Evolutionary conservation across 2,888 invertebrate genomes (phyloP).

Genomic region (Dyspetes luteomarginatus): DNA sequence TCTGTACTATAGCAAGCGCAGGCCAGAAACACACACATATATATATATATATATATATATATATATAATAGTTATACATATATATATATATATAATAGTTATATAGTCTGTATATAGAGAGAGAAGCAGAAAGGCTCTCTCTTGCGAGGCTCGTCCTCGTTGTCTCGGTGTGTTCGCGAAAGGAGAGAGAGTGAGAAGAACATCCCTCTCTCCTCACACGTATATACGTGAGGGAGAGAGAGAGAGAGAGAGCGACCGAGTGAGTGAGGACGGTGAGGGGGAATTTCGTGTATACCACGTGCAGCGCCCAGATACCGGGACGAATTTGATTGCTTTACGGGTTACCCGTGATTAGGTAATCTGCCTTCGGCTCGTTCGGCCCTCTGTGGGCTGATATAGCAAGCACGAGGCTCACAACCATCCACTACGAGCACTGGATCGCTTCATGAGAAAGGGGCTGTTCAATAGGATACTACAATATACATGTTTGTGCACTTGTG

Average conservation of each 20-base stretch:
- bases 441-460: slow-evolving; percentile 27
- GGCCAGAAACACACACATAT: neutral
- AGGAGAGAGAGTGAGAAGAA: slow-evolving; percentile 7
- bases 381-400: slow-evolving; percentile 54
- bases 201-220: slow-evolving; percentile 37
- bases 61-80: neutral
- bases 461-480: slow-evolving; percentile 20
- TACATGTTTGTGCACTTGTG: neutral
- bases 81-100: neutral
- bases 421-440: slow-evolving; percentile 5
- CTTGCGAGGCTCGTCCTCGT: slow-evolving; percentile 36
- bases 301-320: slow-evolving; percentile 72
- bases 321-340: slow-evolving; percentile 82
- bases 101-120: neutral
- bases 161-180: neutral
- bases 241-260: too few relatives aligned
- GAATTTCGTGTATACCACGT: slow-evolving; percentile 58
- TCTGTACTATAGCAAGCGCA: slow-evolving; percentile 1
- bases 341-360: slow-evolving; percentile 81
- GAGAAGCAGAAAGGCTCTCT: neutral
- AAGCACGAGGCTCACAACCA: slow-evolving; percentile 29
- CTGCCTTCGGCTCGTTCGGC: slow-evolving; percentile 72
- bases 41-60: neutral
- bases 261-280: neutral
- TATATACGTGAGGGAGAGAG: slow-evolving; percentile 7